These are phyloP conservation scores for Scaptomyza tumidula DNA, from an alignment of 2,888 invertebrate species.

Conservation along the genomic window DNA sequence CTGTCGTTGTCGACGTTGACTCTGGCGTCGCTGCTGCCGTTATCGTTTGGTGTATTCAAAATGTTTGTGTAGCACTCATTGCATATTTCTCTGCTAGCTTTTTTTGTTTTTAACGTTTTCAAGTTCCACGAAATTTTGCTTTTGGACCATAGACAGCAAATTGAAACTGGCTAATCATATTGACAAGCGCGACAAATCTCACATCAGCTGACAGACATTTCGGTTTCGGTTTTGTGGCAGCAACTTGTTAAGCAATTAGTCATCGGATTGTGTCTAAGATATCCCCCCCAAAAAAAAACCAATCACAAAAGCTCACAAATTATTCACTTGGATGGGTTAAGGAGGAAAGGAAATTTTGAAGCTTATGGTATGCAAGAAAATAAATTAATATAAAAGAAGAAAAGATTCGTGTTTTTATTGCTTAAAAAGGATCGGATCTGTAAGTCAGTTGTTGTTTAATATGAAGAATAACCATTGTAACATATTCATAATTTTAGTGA, in stretches of 20 bases:
- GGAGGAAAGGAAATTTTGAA: background rate
- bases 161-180: conserved; percentile 52
- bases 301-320: background rate
- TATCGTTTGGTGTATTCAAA: conserved; percentile 54
- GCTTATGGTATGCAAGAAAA: no score
- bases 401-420: no score
- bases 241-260: conserved; percentile 59
- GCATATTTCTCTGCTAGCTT: conserved; percentile 37
- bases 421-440: no score
- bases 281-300: background rate
- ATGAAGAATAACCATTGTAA: no score
- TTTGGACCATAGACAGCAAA: conserved; percentile 26
- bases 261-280: conserved; percentile 14
- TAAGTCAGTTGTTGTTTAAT: no score
- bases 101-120: background rate
- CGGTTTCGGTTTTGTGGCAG: conserved; percentile 31
- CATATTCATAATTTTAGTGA: no score
- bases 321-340: background rate
- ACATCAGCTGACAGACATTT: conserved; percentile 43
- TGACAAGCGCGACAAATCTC: conserved; percentile 67
- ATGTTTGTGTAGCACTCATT: conserved; percentile 45
- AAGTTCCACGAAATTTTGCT: conserved; percentile 48
- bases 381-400: no score
- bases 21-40: conserved; percentile 16
- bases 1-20: conserved; percentile 24